Conservation (phyloP, 2,797 vertebrate species). For the Rhincodon typus region DNA sequence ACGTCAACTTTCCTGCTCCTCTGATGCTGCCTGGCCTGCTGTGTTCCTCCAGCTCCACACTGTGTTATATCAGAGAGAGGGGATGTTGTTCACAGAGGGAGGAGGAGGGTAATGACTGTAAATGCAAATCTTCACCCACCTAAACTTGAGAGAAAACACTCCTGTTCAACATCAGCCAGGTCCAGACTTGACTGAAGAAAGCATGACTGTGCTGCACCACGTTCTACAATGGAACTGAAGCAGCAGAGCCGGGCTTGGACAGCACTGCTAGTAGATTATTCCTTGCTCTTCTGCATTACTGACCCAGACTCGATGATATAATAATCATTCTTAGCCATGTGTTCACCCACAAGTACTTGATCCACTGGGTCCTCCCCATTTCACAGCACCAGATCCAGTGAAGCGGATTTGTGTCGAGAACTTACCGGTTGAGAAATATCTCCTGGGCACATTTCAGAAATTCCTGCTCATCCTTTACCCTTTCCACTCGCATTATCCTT, state of each 20-base stretch:
- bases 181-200: not conserved
- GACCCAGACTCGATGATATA: not conserved
- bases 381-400: too few species aligned
- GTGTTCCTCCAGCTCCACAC: too few species aligned
- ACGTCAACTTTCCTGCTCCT: too few species aligned
- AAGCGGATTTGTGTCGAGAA: too few species aligned
- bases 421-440: too few species aligned
- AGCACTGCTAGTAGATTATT: not conserved
- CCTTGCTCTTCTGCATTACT: not conserved
- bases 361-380: too few species aligned
- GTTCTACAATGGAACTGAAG: not conserved
- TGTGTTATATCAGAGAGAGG: not conserved
- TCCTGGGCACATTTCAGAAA: too few species aligned
- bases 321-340: too few species aligned
- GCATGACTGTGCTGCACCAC: not conserved
- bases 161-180: not conserved
- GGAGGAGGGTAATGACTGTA: not conserved
- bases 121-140: not conserved
- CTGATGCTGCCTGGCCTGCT: too few species aligned
- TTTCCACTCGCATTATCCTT: too few species aligned
- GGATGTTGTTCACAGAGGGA: not conserved
- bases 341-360: too few species aligned
- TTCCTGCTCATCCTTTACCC: too few species aligned
- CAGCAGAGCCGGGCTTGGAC: not conserved
- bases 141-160: not conserved